phyloP scores from a whole-genome alignment of 2,888 invertebrate species.

The Aleiodes leptofemur region DNA sequence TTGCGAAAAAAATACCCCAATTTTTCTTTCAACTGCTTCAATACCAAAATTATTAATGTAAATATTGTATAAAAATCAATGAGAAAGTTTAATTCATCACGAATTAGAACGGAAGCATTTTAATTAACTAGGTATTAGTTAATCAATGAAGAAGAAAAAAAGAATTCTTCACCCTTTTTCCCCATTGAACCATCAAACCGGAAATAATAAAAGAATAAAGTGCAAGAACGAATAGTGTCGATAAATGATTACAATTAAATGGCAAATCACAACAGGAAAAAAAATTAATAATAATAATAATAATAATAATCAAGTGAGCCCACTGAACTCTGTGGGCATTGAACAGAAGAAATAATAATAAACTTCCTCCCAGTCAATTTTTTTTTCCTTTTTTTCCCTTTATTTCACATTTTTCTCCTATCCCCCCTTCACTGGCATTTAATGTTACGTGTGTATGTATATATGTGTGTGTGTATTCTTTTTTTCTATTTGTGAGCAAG shows the following conservation, averaged over 20 bases:
- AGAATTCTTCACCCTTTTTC: neutral
- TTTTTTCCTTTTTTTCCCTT: neutral
- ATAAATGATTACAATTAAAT: constrained; percentile 58
- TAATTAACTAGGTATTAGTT: too few species aligned
- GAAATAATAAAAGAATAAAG: constrained; percentile 17
- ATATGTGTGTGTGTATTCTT: constrained; percentile 1
- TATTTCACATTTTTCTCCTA: neutral
- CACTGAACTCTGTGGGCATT: constrained; percentile 17
- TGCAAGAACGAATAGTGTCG: constrained; percentile 35
- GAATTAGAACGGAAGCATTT: too few species aligned
- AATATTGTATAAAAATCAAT: too few species aligned
- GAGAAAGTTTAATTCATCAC: too few species aligned
- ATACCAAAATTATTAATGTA: too few species aligned
- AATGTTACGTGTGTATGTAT: constrained; percentile 6
- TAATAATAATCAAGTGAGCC: constrained; percentile 14
- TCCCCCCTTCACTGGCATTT: constrained; percentile 1
- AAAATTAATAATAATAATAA: neutral
- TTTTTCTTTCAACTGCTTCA: too few species aligned
- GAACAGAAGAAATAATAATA: constrained; percentile 19
- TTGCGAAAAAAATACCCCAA: too few species aligned
- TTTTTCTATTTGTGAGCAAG: neutral
- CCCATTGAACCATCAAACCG: constrained; percentile 51
- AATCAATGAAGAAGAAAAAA: too few species aligned
- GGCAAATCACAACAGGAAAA: constrained; percentile 49
- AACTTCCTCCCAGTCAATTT: neutral